phyloP scores from a whole-genome alignment of 2,113 vertebrate genomes.

The Ammodytes marinus region DNA sequence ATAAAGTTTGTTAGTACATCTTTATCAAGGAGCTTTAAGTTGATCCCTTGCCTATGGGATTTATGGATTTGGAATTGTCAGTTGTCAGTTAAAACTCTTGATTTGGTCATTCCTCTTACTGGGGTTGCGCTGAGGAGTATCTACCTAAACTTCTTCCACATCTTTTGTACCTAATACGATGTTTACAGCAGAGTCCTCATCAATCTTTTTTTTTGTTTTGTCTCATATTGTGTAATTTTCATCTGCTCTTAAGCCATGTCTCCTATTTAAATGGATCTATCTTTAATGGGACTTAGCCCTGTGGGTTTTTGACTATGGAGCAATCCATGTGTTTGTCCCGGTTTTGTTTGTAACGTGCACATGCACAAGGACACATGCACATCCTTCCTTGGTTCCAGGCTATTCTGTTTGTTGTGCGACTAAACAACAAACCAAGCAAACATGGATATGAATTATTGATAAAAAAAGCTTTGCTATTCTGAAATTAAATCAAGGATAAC shows the following conservation, averaged over 20 bases:
- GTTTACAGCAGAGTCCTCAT: constrained; percentile 4
- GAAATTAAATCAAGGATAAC: no score
- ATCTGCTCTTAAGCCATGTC: no score
- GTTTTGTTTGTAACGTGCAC: neutral
- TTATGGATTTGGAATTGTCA: constrained; percentile 8
- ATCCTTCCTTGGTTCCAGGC: neutral
- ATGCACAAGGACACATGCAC: neutral
- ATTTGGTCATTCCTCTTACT: neutral
- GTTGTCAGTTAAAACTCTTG: neutral
- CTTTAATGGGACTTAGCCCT: neutral
- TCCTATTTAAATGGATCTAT: no score
- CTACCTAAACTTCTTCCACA: neutral
- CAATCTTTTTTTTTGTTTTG: neutral
- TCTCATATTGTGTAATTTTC: neutral
- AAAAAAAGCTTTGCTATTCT: no score
- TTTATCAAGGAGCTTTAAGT: neutral
- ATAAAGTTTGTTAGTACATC: neutral
- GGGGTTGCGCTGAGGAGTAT: neutral
- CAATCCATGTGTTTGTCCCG: neutral
- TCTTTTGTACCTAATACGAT: neutral
- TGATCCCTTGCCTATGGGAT: neutral
- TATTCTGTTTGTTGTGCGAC: neutral
- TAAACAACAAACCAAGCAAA: neutral
- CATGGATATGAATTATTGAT: no score
- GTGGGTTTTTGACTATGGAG: neutral